Base-by-base conservation (phyloP, 2,888 invertebrate genomes). In the Amiota communis region DNA sequence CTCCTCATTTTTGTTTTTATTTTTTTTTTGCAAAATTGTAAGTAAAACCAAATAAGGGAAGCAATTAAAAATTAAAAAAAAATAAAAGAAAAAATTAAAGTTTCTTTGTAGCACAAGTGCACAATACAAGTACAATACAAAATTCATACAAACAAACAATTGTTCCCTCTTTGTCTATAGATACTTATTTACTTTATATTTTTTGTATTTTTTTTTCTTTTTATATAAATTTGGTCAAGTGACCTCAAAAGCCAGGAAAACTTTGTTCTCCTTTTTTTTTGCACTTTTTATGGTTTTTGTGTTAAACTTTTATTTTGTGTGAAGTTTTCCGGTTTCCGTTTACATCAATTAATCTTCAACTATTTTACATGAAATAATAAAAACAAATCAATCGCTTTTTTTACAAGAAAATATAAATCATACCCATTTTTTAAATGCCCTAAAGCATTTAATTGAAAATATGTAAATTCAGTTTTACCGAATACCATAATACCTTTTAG, bases 51-150 rank as follows among this genome's bases (percentile, higher is more conserved):
- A 64, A 71, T 64, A 71, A 36, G 71, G 71, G 17, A 65, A 61
- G 74, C 73, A 75, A 75, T 74, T 75, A 73, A 75, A 75, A 75
- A 17, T 36, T 36, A 36, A 2, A 36, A 36, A 36, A 46, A 48
- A 64, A 48, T 53, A 48, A 15, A 53, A 48, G 15, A 47, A 46
- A 49, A 67, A 68, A 59, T 20, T 12, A 71, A 71, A 64, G 23
- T 48, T 20, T 61, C 17, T 70, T 71, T 71, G 20, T 63, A 63
- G 48, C 36, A 36, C 51, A 71, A 61, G 70, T 70, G 70, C 70
- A 51, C n/a, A 23, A 36, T n/a, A 15, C 23, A 68, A 49, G 13
- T n/a, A n/a, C n/a, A n/a, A n/a, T n/a, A n/a, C n/a, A n/a, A n/a
- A n/a, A n/a, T n/a, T n/a, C n/a, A n/a, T n/a, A 49, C 48, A 59